A percentile compares a stretch with the other conserved stretches of the same genome.
Evolutionary conservation across 2,113 vertebrate genomes (phyloP).

Genomic region (Casuarius casuarius): DNA sequence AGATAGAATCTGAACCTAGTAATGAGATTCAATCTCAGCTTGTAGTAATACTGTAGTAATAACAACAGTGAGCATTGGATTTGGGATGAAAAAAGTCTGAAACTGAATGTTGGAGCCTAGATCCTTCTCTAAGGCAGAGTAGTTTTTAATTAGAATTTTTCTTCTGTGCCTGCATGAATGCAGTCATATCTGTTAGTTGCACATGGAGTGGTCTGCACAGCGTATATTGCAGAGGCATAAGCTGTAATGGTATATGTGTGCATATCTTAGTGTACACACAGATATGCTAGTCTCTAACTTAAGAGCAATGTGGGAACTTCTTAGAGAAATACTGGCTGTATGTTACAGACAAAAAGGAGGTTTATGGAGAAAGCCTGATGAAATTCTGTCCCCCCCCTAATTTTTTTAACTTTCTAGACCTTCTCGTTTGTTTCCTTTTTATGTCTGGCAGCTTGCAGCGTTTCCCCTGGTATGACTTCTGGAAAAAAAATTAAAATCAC

Average conservation of each 20-base stretch:
- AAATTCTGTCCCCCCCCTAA: not conserved
- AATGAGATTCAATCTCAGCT: not conserved
- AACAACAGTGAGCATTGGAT: not conserved
- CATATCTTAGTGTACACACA: not conserved
- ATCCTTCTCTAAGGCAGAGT: not conserved
- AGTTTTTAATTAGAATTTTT: not conserved
- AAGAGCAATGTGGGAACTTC: not conserved
- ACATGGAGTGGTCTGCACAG: not conserved
- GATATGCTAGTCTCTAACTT: not conserved
- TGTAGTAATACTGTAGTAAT: not conserved
- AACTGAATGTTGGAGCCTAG: not conserved
- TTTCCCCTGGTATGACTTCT: not conserved
- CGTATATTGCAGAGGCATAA: not conserved
- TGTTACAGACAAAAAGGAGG: not conserved
- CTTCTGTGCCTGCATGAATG: not conserved
- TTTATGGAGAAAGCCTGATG: not conserved
- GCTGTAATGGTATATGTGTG: not conserved
- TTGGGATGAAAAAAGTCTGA: not conserved
- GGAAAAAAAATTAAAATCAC: not conserved
- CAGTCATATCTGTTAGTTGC: not conserved
- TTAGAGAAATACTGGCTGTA: not conserved
- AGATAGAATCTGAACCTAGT: not conserved
- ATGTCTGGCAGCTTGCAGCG: not conserved
- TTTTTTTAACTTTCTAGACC: not conserved
- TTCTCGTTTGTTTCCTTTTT: not conserved